A percentile compares a stretch with the other conserved stretches of the same genome.
These are phyloP conservation scores for Drosophila ficusphila DNA, from an alignment of 1,140 invertebrate species.

Conservation along the genomic window DNA sequence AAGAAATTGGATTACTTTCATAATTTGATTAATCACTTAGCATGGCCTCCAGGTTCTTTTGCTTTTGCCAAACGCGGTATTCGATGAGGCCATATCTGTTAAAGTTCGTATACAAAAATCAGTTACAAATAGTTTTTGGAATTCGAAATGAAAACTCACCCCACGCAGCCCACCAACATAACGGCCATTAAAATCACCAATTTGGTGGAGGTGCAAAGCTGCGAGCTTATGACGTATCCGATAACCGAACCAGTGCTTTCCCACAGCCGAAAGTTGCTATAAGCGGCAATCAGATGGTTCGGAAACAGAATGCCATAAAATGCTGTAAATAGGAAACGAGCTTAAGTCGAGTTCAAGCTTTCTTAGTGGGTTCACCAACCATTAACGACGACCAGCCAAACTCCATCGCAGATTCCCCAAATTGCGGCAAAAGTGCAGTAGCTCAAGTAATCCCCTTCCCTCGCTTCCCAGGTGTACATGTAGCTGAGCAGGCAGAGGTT, in stretches of 20 bases:
- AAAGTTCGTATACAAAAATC: not conserved
- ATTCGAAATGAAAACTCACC: conserved; percentile 85
- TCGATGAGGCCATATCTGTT: conserved; percentile 73
- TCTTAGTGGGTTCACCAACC: conserved; percentile 86
- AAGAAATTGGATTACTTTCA: conserved; percentile 12
- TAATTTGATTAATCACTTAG: conserved; percentile 56
- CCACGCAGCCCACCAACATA: conserved; percentile 89
- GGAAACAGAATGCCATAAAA: conserved; percentile 95
- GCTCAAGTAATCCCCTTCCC: conserved; percentile 88
- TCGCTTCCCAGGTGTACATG: conserved; percentile 90
- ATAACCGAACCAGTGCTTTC: conserved; percentile 95
- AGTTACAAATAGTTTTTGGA: accelerated
- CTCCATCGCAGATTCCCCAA: conserved; percentile 95
- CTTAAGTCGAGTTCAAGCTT: not conserved
- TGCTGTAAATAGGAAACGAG: conserved; percentile 85
- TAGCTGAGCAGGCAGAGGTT: conserved; percentile 89
- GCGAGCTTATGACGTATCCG: conserved; percentile 91
- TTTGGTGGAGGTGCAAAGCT: conserved; percentile 91
- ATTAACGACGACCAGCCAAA: conserved; percentile 98
- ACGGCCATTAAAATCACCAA: conserved; percentile 90
- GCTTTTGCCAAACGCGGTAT: conserved; percentile 76
- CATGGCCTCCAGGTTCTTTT: conserved; percentile 74
- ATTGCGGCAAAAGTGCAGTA: conserved; percentile 94
- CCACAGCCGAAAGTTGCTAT: conserved; percentile 96
- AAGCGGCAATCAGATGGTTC: conserved; percentile 94